These are phyloP conservation scores for Cyanoderma ruficeps DNA, from an alignment of 2,113 vertebrate genomes.

Conservation along the genomic window DNA sequence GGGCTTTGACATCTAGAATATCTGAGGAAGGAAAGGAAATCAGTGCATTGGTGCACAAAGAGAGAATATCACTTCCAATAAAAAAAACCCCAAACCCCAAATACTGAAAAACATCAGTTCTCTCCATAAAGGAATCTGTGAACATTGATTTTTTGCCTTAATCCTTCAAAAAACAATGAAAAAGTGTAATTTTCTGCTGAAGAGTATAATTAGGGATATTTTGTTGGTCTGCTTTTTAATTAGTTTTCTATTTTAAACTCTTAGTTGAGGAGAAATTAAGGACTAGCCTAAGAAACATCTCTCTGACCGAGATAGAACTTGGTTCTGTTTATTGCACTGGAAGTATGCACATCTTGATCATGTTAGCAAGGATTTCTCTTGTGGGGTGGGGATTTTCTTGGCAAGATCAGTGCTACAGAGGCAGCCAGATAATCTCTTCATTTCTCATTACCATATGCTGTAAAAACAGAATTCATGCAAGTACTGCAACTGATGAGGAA, in stretches of 20 bases:
- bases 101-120: not conserved
- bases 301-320: not conserved
- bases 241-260: not conserved
- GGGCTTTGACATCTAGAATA: slow-evolving; percentile 21
- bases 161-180: not conserved
- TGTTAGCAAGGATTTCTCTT: not conserved
- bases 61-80: not conserved
- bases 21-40: not conserved
- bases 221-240: not conserved
- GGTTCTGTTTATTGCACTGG: not conserved
- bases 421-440: slow-evolving; percentile 44
- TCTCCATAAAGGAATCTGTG: not conserved
- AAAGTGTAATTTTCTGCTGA: not conserved
- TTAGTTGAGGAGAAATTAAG: not conserved
- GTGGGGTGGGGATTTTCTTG: slow-evolving; percentile 49
- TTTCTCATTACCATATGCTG: slow-evolving; percentile 62
- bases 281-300: not conserved
- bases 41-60: not conserved
- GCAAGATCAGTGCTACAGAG: slow-evolving; percentile 16
- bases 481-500: not conserved
- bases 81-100: not conserved
- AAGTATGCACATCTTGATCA: slow-evolving; percentile 34
- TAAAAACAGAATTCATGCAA: slow-evolving; percentile 4
- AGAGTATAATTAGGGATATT: not conserved
- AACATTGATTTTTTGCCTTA: not conserved